A percentile compares a stretch with the other conserved stretches of the same genome.
Evolutionary conservation across 2,888 invertebrate genomes (phyloP).

Genomic region (Helicoverpa assulta): DNA sequence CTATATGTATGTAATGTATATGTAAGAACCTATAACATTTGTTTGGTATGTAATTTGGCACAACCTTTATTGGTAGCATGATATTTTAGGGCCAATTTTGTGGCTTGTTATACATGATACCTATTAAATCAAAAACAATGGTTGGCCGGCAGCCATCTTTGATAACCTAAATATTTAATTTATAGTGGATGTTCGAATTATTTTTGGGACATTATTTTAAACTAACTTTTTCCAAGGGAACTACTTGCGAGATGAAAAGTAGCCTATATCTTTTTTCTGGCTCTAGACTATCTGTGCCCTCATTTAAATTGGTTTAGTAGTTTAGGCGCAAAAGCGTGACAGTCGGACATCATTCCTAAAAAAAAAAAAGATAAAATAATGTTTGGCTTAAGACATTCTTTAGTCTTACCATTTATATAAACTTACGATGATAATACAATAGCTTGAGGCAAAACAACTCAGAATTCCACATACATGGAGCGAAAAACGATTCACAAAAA

Average conservation of each 20-base stretch:
- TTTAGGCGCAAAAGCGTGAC: no score
- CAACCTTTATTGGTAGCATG: conserved; percentile 14
- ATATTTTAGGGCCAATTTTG: conserved; percentile 46
- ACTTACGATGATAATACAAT: conserved; percentile 3
- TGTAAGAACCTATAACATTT: background rate
- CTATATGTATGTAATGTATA: no score
- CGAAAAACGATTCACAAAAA: conserved; percentile 21
- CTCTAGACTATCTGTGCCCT: no score
- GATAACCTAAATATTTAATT: conserved; percentile 48
- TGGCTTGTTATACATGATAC: conserved; percentile 28
- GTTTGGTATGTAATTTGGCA: conserved; percentile 5
- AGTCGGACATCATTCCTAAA: no score
- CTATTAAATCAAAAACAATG: conserved; percentile 47
- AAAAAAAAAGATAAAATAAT: no score
- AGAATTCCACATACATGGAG: conserved; percentile 7
- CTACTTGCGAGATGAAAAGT: no score
- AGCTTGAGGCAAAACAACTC: conserved; percentile 10
- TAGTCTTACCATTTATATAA: background rate
- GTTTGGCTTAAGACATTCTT: background rate
- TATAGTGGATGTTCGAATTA: conserved; percentile 22
- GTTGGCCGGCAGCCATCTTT: conserved; percentile 35
- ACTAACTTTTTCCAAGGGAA: background rate
- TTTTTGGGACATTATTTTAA: conserved; percentile 9
- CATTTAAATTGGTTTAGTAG: no score
- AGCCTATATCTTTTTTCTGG: no score